A percentile compares a stretch with the other conserved stretches of the same genome.
phyloP scores from a whole-genome alignment of 2,113 vertebrate genomes.

The Pelecanoides urinatrix region DNA sequence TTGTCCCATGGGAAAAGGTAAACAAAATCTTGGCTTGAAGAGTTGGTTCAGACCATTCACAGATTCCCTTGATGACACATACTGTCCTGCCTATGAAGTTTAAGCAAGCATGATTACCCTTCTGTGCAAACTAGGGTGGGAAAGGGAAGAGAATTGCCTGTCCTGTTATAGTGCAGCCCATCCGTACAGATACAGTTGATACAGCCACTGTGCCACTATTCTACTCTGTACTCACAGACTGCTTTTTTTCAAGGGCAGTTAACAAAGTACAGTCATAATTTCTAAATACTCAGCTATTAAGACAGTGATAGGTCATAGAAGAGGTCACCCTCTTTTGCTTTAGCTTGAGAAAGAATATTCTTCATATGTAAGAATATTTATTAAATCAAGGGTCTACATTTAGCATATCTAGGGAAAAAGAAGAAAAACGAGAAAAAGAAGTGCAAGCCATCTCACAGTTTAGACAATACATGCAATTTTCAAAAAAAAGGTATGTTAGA shows the following conservation, averaged over 20 bases:
- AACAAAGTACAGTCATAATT: neutral
- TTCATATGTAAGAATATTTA: neutral
- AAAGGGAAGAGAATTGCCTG: neutral
- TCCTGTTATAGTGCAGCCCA: accelerated
- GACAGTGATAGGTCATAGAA: neutral
- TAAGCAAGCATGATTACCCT: neutral
- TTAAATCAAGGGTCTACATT: neutral
- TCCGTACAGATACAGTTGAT: neutral
- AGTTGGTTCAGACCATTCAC: neutral
- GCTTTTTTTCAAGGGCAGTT: neutral
- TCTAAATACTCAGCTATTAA: neutral
- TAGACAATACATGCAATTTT: neutral
- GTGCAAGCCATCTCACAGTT: accelerated
- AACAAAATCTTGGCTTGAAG: neutral
- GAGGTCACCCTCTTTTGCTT: neutral
- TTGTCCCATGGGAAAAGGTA: neutral
- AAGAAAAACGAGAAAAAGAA: neutral
- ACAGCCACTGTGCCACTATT: neutral
- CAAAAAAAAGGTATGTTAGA: accelerated
- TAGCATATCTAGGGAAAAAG: neutral
- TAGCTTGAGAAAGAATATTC: neutral
- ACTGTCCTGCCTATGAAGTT: neutral
- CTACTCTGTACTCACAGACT: neutral
- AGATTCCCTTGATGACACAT: neutral
- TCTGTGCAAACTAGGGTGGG: neutral